Percentiles rank a stretch among this genome's conserved stretches.
These are phyloP conservation scores for Morus bassanus DNA, from an alignment of 2,797 vertebrate genomes.

Conservation along the genomic window DNA sequence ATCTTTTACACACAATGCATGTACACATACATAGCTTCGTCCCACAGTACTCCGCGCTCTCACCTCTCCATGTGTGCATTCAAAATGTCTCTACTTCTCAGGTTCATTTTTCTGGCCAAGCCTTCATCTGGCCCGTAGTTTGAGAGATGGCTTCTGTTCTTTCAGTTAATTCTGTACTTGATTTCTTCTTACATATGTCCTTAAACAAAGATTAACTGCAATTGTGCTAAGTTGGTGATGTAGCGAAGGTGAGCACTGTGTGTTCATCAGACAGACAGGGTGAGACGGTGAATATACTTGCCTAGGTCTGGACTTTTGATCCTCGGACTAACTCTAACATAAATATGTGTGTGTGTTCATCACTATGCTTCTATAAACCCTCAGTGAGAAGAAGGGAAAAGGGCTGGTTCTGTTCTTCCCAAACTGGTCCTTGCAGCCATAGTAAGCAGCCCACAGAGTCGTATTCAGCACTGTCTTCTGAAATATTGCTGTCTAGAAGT, in stretches of 20 bases:
- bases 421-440: neutral
- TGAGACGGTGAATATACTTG: neutral
- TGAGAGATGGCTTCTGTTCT: neutral
- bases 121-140: neutral
- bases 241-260: neutral
- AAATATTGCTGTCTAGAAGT: neutral
- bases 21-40: neutral
- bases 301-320: neutral
- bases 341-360: neutral
- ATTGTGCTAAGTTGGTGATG: neutral
- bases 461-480: rapidly evolving
- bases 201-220: neutral
- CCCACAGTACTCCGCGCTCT: neutral
- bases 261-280: neutral
- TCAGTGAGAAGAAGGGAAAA: neutral
- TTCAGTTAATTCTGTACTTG: neutral
- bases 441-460: neutral
- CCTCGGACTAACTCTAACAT: neutral
- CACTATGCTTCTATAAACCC: neutral
- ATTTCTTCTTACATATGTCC: neutral
- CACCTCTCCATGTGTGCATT: neutral
- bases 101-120: neutral
- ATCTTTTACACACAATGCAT: neutral
- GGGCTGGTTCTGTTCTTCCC: neutral
- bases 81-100: neutral